Percentiles rank a stretch among this genome's conserved stretches.
Evolutionary conservation across 2,797 vertebrate species (phyloP).

Genomic region (Gymnothorax javanicus): DNA sequence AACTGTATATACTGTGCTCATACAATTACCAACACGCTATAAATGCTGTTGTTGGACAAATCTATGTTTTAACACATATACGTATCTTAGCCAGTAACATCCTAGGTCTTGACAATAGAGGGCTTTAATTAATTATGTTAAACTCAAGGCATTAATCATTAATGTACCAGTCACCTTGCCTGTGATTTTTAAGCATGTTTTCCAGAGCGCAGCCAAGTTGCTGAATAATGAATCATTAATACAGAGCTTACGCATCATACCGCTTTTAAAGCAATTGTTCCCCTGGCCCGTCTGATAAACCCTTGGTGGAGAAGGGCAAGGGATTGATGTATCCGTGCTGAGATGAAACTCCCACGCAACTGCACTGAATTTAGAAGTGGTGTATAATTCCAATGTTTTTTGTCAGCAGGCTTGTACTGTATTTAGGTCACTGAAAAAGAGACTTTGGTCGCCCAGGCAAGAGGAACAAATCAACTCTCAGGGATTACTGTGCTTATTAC

Average conservation of each 20-base stretch:
- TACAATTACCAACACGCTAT: neutral
- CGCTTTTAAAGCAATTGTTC: slow-evolving; percentile 65
- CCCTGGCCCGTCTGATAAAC: slow-evolving; percentile 62
- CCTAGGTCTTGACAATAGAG: slow-evolving; percentile 26
- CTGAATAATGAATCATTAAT: slow-evolving; percentile 66
- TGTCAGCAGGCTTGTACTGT: slow-evolving; percentile 19
- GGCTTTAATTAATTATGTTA: slow-evolving; percentile 42
- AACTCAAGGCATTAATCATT: slow-evolving; percentile 44
- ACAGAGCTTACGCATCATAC: slow-evolving; percentile 66
- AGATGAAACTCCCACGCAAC: slow-evolving; percentile 21
- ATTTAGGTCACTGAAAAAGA: slow-evolving; percentile 13
- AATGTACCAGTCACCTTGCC: slow-evolving; percentile 48
- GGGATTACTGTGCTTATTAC: neutral
- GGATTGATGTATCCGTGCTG: slow-evolving; percentile 38
- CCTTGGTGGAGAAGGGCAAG: slow-evolving; percentile 50
- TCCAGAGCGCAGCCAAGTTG: slow-evolving; percentile 51
- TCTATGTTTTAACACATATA: slow-evolving; percentile 5
- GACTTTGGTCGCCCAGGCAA: neutral
- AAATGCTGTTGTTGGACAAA: slow-evolving; percentile 19
- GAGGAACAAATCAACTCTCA: neutral
- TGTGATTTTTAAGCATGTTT: slow-evolving; percentile 49
- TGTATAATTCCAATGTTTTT: neutral
- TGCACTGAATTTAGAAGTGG: slow-evolving; percentile 18
- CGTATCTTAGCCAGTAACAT: slow-evolving; percentile 25
- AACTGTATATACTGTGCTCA: neutral